phyloP scores from a whole-genome alignment of 2,113 vertebrate genomes.

The Cygnus atratus region DNA sequence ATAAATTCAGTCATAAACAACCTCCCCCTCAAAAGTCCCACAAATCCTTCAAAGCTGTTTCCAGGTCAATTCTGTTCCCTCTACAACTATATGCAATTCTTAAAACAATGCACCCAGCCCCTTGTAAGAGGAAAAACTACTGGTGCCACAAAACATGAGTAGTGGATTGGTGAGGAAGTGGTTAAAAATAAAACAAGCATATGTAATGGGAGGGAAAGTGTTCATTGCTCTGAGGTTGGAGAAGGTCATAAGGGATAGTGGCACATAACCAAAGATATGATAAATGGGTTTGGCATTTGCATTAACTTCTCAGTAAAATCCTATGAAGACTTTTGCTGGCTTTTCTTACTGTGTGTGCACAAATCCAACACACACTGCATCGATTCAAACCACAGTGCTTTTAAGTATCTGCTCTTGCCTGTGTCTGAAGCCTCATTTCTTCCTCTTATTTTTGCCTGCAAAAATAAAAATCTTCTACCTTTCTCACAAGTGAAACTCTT shows the following conservation, averaged over 20 bases:
- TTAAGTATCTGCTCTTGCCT: background rate
- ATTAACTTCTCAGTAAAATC: conserved; percentile 26
- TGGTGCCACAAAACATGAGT: background rate
- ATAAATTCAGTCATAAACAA: background rate
- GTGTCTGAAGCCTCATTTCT: background rate
- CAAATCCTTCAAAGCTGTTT: background rate
- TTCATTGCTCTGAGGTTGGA: background rate
- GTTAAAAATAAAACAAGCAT: background rate
- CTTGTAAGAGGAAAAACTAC: background rate
- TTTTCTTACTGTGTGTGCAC: conserved; percentile 2
- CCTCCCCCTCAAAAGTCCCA: fast-evolving
- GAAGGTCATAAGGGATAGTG: conserved; percentile 5
- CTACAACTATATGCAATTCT: background rate
- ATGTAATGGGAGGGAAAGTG: background rate
- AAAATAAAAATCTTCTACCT: background rate
- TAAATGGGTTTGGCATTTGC: conserved; percentile 41
- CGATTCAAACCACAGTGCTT: background rate
- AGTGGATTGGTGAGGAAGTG: background rate
- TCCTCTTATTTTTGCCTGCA: background rate
- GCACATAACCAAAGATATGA: conserved; percentile 35
- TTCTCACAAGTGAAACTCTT: background rate
- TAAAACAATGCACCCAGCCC: background rate
- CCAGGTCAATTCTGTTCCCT: background rate
- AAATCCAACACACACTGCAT: background rate
- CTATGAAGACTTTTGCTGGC: conserved; percentile 32